These are phyloP conservation scores for Tachina grossa DNA, from an alignment of 2,888 invertebrate genomes.

Conservation along the genomic window DNA sequence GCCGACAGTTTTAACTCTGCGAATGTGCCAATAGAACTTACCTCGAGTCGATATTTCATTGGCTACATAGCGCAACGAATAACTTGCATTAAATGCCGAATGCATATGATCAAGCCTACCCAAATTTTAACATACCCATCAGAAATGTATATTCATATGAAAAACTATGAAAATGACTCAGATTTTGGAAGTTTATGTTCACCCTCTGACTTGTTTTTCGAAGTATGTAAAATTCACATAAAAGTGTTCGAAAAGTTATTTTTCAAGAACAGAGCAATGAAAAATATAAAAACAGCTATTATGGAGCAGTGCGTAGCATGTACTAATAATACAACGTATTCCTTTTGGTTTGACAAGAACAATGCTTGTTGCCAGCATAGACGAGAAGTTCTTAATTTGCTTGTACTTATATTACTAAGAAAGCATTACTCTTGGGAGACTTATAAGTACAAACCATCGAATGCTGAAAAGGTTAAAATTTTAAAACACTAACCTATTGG, in stretches of 20 bases:
- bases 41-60: no score
- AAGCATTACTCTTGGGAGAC: background rate
- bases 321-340: background rate
- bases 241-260: background rate
- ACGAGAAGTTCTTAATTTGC: background rate
- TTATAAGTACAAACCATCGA: background rate
- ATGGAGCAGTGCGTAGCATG: background rate
- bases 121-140: no score
- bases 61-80: no score
- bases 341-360: background rate
- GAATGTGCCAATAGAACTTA: no score
- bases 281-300: background rate
- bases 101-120: no score
- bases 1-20: no score
- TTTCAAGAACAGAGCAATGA: background rate
- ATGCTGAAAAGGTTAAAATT: conserved; percentile 4
- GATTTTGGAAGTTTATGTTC: background rate
- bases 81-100: no score
- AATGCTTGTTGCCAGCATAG: background rate
- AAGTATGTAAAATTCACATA: conserved; percentile 3
- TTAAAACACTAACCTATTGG: background rate
- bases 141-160: background rate
- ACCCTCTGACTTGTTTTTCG: no score
- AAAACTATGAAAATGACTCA: background rate
- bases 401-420: conserved; percentile 9